Conservation (phyloP, 2,113 vertebrate species). For the Aphyosemion australe region DNA sequence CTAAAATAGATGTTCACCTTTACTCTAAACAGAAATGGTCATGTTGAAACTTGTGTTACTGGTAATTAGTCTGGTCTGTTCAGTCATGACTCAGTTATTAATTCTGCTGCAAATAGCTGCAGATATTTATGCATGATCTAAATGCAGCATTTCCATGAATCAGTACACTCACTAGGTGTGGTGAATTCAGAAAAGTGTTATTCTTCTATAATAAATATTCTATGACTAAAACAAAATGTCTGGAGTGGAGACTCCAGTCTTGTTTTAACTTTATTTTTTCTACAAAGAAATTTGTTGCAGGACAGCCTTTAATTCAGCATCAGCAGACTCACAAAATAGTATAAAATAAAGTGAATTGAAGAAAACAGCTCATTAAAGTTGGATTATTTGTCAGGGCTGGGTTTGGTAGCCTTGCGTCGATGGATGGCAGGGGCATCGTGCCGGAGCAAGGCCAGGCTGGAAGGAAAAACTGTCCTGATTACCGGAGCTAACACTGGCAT, state of each 20-base stretch:
- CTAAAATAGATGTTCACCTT: background rate
- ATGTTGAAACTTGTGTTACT: background rate
- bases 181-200: no score
- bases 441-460: slow-evolving; percentile 67
- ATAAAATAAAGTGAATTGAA: no score
- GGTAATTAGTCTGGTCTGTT: background rate
- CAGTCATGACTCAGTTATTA: background rate
- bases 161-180: no score
- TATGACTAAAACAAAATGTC: no score
- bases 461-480: slow-evolving; percentile 79
- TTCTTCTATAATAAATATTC: no score
- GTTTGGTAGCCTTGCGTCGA: slow-evolving; percentile 60
- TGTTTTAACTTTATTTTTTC: no score
- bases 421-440: slow-evolving; percentile 70
- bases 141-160: no score
- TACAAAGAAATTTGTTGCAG: no score
- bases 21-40: background rate
- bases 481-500: slow-evolving; percentile 81
- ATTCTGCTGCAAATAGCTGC: background rate
- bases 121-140: background rate
- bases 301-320: no score
- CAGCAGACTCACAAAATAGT: no score
- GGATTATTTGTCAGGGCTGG: slow-evolving; percentile 37
- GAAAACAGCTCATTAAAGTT: background rate
- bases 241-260: no score